Evolutionary conservation across 2,797 vertebrate genomes (phyloP), one percentile per base, ranked within the genome.

Genomic region (Sebastes glaucus): DNA sequence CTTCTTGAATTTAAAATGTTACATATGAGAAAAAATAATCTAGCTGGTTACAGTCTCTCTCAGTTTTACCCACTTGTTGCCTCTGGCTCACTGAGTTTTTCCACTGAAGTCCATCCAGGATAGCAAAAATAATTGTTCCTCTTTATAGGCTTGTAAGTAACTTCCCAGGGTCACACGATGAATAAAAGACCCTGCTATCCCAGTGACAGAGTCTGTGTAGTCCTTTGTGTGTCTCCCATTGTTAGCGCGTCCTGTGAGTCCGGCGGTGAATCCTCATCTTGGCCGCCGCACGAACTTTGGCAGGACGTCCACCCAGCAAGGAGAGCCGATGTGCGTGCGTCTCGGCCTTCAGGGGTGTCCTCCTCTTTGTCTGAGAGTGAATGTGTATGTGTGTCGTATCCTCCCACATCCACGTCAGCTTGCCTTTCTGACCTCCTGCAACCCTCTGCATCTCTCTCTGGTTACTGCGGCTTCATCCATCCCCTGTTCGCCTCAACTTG

Each of bases 361-460:
- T 91, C 78, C 77, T 93, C 87, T 93, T 93, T 92, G 88, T 92
- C 79, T 77, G 66, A 82, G 80, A 38, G 66, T 69, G 46, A 76
- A 66, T n/a, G 75, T 84, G 79, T 81, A 64, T 74, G 81, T 85
- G 87, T 61, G 81, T 81, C 52, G 87, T 89, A 89, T 93, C 91
- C 91, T 91, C 92, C 92, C 91, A 91, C 87, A 76, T 86, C 73
- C 67, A 88, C 92, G 93, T 93, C 92, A 92, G 88, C 80, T 77
- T 87, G 80, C 84, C 89, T 92, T 92, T 88, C 79, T 95, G 92
- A 94, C 93, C 90, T 93, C 87, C 93, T 85, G 79, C 88, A 91
- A 93, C 88, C 88, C 86, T 84, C 71, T 68, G 68, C 80, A 85
- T 89, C 85, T 90, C 87, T 91, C 86, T 92, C 90, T 93, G 70